Base-by-base conservation (phyloP, 2,113 vertebrate genomes). In the Lycaon pictus region DNA sequence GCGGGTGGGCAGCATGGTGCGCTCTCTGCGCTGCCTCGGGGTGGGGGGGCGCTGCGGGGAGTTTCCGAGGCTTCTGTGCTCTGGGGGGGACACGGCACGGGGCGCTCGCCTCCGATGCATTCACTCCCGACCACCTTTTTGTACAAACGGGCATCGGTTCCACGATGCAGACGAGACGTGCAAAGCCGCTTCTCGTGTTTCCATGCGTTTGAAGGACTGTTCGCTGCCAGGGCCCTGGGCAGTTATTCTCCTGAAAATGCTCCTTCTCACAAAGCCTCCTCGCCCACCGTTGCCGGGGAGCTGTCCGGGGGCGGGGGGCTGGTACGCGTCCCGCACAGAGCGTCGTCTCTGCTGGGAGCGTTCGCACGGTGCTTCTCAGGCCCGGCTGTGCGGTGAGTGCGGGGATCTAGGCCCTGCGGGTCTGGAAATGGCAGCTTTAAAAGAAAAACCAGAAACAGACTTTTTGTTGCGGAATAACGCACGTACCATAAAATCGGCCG, bases 321-420 rank as follows among this genome's bases (percentile, higher is more conserved):
- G 6, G 23, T 6, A 22, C 19, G 0, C 1, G 13, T 5, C 11
- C 1, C 7, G 12, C 0, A 0, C 35, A 0, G 13, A 43, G n/a
- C 25, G 10, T 48, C 0, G 0, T 16, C 8, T 48, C 43, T 7
- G 27, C 19, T 17, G 12, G 19, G 16, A 23, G 32, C 4, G 1
- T 5, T 1, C 7, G 0, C 35, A 2, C 2, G 1, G 23, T 4
- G 0, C 11, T 12, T 11, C 15, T 0, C 10, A 7, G 37, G 20
- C 37, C 15, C 0, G 3, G 35, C 1, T 32, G 5, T n/a, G 25
- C 32, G 2, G 16, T 4, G 55, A 43, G 25, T 5, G 20, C 63
- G 32, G 37, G 11, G 17, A 1, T 19, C 23, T 2, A 17, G 27
- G 7, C 3, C 5, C 35, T 17, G 15, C 11, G 62, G 7, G 19